phyloP scores from a whole-genome alignment of 2,797 vertebrate species.

The Smutsia temminckii region DNA sequence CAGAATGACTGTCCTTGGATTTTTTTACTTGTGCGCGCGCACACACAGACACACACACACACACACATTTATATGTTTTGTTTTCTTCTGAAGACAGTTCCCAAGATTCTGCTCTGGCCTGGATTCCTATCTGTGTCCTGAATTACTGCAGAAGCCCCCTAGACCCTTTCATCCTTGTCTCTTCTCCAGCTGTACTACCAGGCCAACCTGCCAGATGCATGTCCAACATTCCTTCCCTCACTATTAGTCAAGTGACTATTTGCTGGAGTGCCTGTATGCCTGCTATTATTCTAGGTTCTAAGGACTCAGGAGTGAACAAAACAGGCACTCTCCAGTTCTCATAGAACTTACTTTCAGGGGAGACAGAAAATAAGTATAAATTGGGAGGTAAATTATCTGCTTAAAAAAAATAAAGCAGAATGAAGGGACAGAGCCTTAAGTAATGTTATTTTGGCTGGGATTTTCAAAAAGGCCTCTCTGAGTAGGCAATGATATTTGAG shows the following conservation, averaged over 20 bases:
- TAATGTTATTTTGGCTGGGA: background rate
- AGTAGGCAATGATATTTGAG: background rate
- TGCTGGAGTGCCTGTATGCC: background rate
- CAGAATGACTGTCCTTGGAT: background rate
- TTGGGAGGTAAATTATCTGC: background rate
- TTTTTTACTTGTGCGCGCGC: background rate
- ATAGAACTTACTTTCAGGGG: background rate
- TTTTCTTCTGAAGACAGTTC: conserved; percentile 10
- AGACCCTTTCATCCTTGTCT: background rate
- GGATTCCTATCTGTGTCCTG: background rate
- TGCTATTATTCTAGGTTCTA: background rate
- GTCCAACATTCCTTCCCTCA: background rate
- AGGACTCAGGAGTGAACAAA: background rate
- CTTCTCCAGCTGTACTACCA: background rate
- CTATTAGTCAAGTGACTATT: background rate
- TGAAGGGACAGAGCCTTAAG: background rate
- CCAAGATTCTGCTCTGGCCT: background rate
- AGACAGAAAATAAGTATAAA: background rate
- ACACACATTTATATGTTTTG: background rate
- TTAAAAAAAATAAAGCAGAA: background rate
- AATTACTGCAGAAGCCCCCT: background rate
- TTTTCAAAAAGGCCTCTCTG: conserved; percentile 25
- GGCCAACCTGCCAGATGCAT: background rate
- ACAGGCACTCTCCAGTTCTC: background rate
- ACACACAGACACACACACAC: too few species aligned